Evolutionary conservation across 2,113 vertebrate genomes (phyloP), one percentile per base, ranked within the genome.

Genomic region (Polyodon spathula): DNA sequence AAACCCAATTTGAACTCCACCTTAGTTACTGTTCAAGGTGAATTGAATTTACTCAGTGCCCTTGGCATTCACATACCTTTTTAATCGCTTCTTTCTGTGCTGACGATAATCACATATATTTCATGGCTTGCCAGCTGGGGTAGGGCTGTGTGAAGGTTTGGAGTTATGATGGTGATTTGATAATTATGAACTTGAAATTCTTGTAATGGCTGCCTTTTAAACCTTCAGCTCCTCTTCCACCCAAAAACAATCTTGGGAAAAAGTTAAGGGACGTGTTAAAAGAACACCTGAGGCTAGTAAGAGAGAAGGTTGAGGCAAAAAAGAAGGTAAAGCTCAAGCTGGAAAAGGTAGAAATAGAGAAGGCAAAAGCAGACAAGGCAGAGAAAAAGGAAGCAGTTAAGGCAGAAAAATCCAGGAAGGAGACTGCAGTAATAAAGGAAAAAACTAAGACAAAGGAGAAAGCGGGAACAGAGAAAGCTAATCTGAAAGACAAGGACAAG

Each of bases 201-300:
- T 61, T 7, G 39, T 53, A n/a, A 53, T 61, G 59, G 39, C 27
- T 61, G 37, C 65, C 60, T 48, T 63, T 56, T 43, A 66, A 63
- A 56, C 59, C 62, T 68, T 63, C 64, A 85, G 85, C 82, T 62
- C 69, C 58, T 41, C 39, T 70, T 58, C 16, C 70, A 5, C 37
- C 70, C 50, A 81, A 68, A 67, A 78, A 81, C 1, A 72, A 81
- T 1, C 71, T 73, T 42, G 82, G 81, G 59, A 59, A 65, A 77
- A 92, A 90, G 80, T 86, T 86, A 9, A 91, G 90, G 74, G 93
- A 95, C 69, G 83, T 78, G 55, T 67, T 89, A 62, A 93, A 88
- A 83, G 90, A 93, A 77, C 85, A 94, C 7, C 73, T 88, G 64
- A 81, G 83, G 76, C 85, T 90, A 69, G 85, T 87, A 74, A 91